These are phyloP conservation scores for Notocelia uddmanniana DNA, from an alignment of 2,888 invertebrate species.

Conservation along the genomic window DNA sequence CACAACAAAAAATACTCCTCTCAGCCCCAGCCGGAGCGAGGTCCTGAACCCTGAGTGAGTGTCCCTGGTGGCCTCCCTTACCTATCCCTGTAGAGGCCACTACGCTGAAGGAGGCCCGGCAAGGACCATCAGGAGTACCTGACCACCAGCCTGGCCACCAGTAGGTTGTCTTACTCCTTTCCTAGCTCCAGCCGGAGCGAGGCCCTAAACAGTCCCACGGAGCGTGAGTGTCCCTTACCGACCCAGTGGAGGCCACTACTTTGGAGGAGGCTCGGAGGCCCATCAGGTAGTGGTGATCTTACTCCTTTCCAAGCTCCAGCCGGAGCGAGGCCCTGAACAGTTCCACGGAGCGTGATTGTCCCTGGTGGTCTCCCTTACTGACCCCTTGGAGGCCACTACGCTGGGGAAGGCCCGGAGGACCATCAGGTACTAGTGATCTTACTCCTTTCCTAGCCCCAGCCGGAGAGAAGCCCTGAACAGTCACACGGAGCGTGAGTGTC, in stretches of 20 bases:
- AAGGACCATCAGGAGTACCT: slow-evolving; percentile 87
- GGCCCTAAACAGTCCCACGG: too few species aligned
- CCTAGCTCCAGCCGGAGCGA: too few species aligned
- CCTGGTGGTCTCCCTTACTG: too few species aligned
- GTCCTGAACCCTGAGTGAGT: slow-evolving; percentile 70
- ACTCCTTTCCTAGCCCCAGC: slow-evolving; percentile 68
- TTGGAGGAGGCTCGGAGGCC: slow-evolving; percentile 64
- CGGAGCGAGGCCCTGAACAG: too few species aligned
- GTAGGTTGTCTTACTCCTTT: too few species aligned
- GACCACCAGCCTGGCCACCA: too few species aligned
- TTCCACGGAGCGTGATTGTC: too few species aligned
- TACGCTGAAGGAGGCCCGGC: slow-evolving; percentile 89
- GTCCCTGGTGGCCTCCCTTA: slow-evolving; percentile 82
- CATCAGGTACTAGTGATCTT: too few species aligned
- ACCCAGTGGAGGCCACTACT: slow-evolving; percentile 86
- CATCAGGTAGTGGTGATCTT: not conserved
- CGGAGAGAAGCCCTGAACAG: slow-evolving; percentile 85
- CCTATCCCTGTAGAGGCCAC: slow-evolving; percentile 86
- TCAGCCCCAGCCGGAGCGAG: not conserved
- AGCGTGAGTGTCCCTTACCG: too few species aligned
- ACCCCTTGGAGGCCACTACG: too few species aligned
- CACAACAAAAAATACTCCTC: not conserved
- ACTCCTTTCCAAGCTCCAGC: too few species aligned
- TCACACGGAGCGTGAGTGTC: slow-evolving; percentile 84
- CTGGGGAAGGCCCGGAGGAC: too few species aligned